Evolutionary conservation across 2,888 invertebrate species (phyloP).

Genomic region (Patella ulyssiponensis): DNA sequence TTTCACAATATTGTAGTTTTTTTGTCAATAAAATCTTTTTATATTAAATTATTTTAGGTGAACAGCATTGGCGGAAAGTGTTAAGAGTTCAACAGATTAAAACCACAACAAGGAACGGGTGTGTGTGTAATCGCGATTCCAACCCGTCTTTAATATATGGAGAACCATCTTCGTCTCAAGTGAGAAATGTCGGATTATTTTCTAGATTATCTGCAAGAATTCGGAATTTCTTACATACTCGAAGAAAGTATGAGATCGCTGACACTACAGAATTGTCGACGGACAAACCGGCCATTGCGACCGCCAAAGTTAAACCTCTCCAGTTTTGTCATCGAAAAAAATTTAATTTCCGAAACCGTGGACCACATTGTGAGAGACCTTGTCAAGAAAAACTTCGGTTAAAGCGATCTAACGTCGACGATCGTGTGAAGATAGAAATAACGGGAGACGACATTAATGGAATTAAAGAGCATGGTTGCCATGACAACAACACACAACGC

Average conservation of each 20-base stretch:
- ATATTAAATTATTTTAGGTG: background rate
- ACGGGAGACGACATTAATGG: background rate
- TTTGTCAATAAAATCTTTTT: no score
- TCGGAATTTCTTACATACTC: background rate
- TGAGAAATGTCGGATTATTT: background rate
- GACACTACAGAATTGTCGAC: background rate
- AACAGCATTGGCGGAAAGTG: background rate
- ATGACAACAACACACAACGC: background rate
- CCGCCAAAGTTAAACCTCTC: background rate
- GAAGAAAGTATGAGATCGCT: background rate
- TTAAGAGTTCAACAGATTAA: background rate
- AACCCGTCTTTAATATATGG: background rate
- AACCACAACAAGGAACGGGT: background rate
- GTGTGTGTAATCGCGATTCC: background rate
- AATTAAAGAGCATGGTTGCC: conserved; percentile 1
- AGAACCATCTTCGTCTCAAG: background rate
- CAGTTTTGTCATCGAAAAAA: background rate
- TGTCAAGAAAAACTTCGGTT: no score
- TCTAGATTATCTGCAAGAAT: background rate
- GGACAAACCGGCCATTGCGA: background rate
- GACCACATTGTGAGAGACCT: no score
- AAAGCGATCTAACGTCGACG: background rate
- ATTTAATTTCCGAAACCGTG: background rate
- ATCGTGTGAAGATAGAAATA: background rate
- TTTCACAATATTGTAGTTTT: no score